These are phyloP conservation scores for Bombus sylvicola DNA, from an alignment of 1,140 invertebrate species.

Conservation along the genomic window DNA sequence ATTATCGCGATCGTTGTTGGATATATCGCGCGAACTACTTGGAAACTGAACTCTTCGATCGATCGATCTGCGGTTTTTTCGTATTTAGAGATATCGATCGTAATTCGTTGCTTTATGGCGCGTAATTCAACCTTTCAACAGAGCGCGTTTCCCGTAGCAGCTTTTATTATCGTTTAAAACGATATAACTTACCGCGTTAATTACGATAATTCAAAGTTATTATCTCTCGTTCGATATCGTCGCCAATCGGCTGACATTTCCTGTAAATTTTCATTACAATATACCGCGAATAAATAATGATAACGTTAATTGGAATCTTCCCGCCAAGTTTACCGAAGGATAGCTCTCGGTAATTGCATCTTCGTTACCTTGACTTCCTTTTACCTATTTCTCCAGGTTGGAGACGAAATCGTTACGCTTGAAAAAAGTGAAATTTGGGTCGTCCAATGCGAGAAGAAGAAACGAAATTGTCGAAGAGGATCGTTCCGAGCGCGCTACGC, in stretches of 20 bases:
- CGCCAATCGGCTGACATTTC: not conserved
- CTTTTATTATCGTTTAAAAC: not conserved
- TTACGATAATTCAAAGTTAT: not conserved
- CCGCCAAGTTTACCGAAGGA: slow-evolving; percentile 1
- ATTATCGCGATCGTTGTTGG: not conserved
- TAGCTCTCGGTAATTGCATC: slow-evolving; percentile 6
- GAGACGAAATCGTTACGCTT: slow-evolving; percentile 17
- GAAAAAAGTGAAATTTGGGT: not conserved
- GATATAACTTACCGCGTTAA: too few relatives aligned
- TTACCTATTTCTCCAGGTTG: not conserved
- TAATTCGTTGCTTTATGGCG: too few relatives aligned
- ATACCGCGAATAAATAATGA: not conserved
- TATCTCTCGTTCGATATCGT: not conserved
- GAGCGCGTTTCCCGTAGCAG: not conserved
- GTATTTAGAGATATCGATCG: too few relatives aligned
- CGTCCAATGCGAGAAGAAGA: not conserved
- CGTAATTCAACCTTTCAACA: not conserved
- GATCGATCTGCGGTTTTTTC: not conserved
- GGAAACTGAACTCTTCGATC: too few relatives aligned
- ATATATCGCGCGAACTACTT: not conserved
- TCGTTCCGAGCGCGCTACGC: not conserved
- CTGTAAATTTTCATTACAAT: not conserved
- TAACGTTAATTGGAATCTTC: not conserved
- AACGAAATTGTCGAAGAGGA: not conserved
- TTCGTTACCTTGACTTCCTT: slow-evolving; percentile 18